These are phyloP conservation scores for Oceanodroma leucorhoa DNA, from an alignment of 2,797 vertebrate species.

Conservation along the genomic window DNA sequence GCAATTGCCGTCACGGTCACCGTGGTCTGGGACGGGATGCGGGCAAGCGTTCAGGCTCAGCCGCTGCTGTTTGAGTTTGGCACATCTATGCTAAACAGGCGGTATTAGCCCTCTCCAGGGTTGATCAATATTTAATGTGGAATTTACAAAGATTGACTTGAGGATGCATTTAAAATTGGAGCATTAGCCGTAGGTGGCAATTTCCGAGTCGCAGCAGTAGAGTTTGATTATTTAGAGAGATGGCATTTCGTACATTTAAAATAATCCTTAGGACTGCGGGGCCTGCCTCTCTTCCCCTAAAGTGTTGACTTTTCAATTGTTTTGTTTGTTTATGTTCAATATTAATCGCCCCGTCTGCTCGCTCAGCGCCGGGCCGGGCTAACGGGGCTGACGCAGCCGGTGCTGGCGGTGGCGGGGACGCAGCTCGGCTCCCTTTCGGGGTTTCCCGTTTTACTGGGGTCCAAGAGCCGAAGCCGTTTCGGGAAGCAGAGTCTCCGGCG, in stretches of 20 bases:
- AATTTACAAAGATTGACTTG: slow-evolving; percentile 83
- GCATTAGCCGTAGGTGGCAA: slow-evolving; percentile 79
- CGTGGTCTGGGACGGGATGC: neutral
- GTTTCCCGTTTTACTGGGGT: rapidly evolving
- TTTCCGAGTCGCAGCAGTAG: slow-evolving; percentile 70
- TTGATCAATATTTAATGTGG: slow-evolving; percentile 88
- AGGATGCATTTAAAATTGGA: slow-evolving; percentile 80
- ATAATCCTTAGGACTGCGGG: neutral
- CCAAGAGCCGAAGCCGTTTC: rapidly evolving
- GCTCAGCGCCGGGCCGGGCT: rapidly evolving
- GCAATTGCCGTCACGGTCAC: neutral
- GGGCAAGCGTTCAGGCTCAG: neutral
- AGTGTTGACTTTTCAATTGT: slow-evolving; percentile 19
- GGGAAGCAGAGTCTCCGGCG: rapidly evolving
- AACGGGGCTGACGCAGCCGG: rapidly evolving
- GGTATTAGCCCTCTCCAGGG: slow-evolving; percentile 74
- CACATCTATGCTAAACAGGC: slow-evolving; percentile 47
- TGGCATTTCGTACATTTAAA: slow-evolving; percentile 27
- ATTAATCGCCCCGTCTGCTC: rapidly evolving
- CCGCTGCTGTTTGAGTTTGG: neutral
- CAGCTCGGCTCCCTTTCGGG: neutral
- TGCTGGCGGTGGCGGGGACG: rapidly evolving
- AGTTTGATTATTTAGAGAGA: slow-evolving; percentile 54
- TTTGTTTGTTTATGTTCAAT: neutral
- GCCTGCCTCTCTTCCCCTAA: neutral